Conservation (phyloP, 2,888 invertebrate species). For the Zelleria hepariella region DNA sequence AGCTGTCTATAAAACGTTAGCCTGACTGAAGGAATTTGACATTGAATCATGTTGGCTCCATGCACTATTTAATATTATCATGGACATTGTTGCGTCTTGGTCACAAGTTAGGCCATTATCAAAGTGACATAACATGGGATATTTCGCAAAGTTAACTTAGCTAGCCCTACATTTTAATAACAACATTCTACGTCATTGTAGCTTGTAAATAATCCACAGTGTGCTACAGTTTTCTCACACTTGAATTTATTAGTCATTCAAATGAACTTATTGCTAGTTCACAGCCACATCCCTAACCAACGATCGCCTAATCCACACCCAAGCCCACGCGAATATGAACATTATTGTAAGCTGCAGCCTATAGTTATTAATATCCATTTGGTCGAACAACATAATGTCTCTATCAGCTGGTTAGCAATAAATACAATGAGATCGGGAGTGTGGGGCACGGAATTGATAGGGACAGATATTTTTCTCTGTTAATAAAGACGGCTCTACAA, state of each 20-base stretch:
- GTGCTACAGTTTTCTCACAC: not conserved
- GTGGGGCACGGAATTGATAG: not conserved
- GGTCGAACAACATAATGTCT: slow-evolving; percentile 51
- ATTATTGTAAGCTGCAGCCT: slow-evolving; percentile 40
- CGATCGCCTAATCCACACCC: slow-evolving; percentile 21
- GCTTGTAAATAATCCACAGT: too few species aligned
- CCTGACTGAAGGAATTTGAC: not conserved
- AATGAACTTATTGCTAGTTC: too few species aligned
- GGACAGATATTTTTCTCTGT: not conserved
- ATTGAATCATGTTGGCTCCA: too few species aligned
- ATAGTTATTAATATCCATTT: slow-evolving; percentile 63
- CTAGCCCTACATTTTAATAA: too few species aligned
- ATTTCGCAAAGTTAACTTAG: too few species aligned
- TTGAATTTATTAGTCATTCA: not conserved
- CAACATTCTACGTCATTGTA: too few species aligned
- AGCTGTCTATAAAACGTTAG: not conserved
- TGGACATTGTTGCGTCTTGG: too few species aligned
- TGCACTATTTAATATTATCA: too few species aligned
- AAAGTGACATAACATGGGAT: too few species aligned
- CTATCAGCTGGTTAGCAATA: slow-evolving; percentile 57
- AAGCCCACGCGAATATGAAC: slow-evolving; percentile 41
- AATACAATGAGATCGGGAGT: slow-evolving; percentile 28
- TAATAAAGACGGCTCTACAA: not conserved
- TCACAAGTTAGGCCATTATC: too few species aligned
- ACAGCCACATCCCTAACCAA: too few species aligned